These are phyloP conservation scores for Rhinophrynus dorsalis DNA, from an alignment of 2,797 vertebrate genomes.

Conservation along the genomic window DNA sequence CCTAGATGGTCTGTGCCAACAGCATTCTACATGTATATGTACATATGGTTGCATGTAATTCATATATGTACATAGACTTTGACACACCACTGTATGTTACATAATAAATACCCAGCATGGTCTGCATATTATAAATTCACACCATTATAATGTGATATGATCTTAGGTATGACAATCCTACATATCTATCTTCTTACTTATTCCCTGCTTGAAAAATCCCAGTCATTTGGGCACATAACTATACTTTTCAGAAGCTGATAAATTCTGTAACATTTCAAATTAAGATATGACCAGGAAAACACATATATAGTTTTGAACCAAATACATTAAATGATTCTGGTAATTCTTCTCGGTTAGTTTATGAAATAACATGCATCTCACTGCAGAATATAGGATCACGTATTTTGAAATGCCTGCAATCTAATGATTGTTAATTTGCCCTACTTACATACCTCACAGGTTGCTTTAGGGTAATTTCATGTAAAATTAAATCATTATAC, in stretches of 20 bases:
- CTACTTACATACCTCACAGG: constrained; percentile 3
- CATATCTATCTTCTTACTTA: too few relatives aligned
- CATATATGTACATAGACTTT: too few relatives aligned
- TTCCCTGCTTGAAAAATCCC: too few relatives aligned
- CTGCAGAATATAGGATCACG: constrained; percentile 15
- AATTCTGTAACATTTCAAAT: background rate
- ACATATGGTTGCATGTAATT: too few relatives aligned
- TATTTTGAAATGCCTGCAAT: constrained; percentile 20
- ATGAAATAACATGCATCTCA: constrained; percentile 20
- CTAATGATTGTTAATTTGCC: constrained; percentile 34
- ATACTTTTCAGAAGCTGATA: background rate
- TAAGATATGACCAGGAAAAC: constrained; percentile 1
- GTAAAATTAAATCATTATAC: constrained; percentile 41
- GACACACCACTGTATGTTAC: too few relatives aligned
- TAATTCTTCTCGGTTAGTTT: constrained; percentile 7
- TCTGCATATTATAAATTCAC: too few relatives aligned
- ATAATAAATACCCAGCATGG: too few relatives aligned
- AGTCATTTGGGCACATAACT: too few relatives aligned
- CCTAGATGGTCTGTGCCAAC: too few relatives aligned
- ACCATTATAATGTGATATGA: too few relatives aligned
- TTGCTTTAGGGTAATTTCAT: constrained; percentile 19
- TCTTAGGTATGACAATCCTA: too few relatives aligned
- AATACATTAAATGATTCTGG: background rate
- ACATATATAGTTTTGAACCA: constrained; percentile 2
- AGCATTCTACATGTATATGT: too few relatives aligned